These are phyloP conservation scores for Salvator merianae DNA, from an alignment of 2,113 vertebrate genomes.

Conservation along the genomic window DNA sequence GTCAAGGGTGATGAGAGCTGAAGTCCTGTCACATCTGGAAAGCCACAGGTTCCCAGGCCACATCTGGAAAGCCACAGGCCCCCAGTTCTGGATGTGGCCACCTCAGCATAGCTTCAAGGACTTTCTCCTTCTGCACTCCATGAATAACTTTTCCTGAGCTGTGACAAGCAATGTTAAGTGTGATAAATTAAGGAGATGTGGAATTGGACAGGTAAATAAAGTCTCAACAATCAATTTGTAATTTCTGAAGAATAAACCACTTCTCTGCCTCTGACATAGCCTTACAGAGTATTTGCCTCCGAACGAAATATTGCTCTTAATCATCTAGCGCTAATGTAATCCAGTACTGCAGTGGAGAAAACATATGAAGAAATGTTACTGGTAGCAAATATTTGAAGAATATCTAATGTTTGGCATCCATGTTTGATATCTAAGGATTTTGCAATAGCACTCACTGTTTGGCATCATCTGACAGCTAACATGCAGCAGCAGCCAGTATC, in stretches of 20 bases:
- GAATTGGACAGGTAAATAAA: too few relatives aligned
- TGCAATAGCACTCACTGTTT: not conserved
- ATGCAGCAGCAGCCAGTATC: not conserved
- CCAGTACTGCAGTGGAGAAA: constrained; percentile 6
- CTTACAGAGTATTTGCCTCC: not conserved
- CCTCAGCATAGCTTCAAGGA: too few relatives aligned
- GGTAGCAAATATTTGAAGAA: not conserved
- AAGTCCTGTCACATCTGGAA: too few relatives aligned
- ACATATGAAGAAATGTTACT: not conserved
- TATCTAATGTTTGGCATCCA: not conserved
- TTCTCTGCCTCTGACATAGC: constrained; percentile 2
- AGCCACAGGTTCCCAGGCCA: too few relatives aligned
- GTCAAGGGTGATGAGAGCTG: too few relatives aligned
- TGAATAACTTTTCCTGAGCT: too few relatives aligned
- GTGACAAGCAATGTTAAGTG: too few relatives aligned
- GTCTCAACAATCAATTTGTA: too few relatives aligned
- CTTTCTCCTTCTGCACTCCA: too few relatives aligned
- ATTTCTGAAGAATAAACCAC: not conserved
- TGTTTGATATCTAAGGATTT: not conserved
- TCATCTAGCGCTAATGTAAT: constrained; percentile 17
- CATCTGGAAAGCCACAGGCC: too few relatives aligned
- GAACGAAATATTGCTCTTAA: constrained; percentile 25
- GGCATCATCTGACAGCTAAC: not conserved
- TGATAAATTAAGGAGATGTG: too few relatives aligned
- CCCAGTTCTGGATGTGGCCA: too few relatives aligned